Conservation (phyloP, 2,113 vertebrate species). For the Emydocephalus ijimae region DNA sequence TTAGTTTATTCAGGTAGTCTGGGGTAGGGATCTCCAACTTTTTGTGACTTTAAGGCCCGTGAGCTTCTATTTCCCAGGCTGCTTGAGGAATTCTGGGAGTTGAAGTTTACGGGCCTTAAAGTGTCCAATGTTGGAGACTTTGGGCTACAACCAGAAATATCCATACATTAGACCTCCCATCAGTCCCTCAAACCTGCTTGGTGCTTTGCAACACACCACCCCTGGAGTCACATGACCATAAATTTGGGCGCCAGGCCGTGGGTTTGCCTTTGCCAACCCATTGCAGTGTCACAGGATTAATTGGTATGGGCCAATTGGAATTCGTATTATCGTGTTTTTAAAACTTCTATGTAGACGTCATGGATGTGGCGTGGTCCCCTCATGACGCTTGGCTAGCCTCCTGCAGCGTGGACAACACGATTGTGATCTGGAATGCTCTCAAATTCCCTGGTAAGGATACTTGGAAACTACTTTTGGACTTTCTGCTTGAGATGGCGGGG, state of each 20-base stretch:
- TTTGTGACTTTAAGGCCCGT: no score
- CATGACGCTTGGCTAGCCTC: slow-evolving; percentile 96
- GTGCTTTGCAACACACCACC: background rate
- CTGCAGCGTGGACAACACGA: slow-evolving; percentile 97
- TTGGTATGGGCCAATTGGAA: background rate
- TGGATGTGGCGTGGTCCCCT: slow-evolving; percentile 98
- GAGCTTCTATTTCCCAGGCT: no score
- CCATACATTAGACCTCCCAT: background rate
- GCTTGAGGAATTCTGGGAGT: no score
- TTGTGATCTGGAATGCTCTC: slow-evolving; percentile 97
- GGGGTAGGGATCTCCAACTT: no score
- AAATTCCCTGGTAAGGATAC: slow-evolving; percentile 89
- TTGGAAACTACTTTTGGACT: background rate
- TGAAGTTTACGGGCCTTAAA: no score
- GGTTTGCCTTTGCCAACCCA: no score
- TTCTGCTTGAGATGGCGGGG: background rate
- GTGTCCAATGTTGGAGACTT: no score
- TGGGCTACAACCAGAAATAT: background rate
- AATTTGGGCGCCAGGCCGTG: no score
- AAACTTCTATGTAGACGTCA: slow-evolving; percentile 80
- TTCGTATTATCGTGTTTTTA: background rate
- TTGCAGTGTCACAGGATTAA: no score
- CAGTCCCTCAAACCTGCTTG: background rate
- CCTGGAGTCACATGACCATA: no score
- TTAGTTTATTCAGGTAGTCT: background rate